Conservation (phyloP, 2,113 vertebrate genomes). For the Lepus americanus region DNA sequence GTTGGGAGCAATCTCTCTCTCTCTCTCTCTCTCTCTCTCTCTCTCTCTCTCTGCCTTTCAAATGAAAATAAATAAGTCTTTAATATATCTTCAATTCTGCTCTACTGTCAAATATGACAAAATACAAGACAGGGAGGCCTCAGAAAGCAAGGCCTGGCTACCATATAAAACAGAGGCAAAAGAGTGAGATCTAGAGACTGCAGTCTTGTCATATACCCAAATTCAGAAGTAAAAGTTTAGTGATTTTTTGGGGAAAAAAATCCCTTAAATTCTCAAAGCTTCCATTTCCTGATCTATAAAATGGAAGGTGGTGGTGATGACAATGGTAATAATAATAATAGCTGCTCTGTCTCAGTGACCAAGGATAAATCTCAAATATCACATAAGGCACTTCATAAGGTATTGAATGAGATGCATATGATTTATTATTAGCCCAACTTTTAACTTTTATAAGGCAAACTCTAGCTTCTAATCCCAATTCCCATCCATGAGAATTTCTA, state of each 20-base stretch:
- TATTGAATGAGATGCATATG: not conserved
- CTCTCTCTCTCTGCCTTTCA: too few relatives aligned
- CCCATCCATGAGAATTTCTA: not conserved
- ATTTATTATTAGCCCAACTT: constrained; percentile 17
- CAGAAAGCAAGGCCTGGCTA: not conserved
- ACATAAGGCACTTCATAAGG: not conserved
- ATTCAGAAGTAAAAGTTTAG: not conserved
- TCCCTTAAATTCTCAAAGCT: not conserved
- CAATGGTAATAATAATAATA: not conserved
- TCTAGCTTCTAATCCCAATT: not conserved
- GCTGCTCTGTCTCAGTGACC: not conserved
- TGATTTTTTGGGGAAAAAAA: not conserved
- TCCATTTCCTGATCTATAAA: not conserved
- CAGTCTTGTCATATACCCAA: not conserved
- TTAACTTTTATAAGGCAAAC: constrained; percentile 40
- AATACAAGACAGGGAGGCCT: not conserved
- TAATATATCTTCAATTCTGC: not conserved
- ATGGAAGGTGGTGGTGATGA: not conserved
- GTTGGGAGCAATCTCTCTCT: too few relatives aligned
- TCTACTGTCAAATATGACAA: not conserved
- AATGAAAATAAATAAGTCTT: too few relatives aligned
- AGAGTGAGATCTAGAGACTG: not conserved
- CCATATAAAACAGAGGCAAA: not conserved
- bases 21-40: too few relatives aligned
- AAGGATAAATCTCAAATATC: not conserved